Base-by-base conservation (phyloP, 1,140 invertebrate species). In the Anastrepha obliqua region DNA sequence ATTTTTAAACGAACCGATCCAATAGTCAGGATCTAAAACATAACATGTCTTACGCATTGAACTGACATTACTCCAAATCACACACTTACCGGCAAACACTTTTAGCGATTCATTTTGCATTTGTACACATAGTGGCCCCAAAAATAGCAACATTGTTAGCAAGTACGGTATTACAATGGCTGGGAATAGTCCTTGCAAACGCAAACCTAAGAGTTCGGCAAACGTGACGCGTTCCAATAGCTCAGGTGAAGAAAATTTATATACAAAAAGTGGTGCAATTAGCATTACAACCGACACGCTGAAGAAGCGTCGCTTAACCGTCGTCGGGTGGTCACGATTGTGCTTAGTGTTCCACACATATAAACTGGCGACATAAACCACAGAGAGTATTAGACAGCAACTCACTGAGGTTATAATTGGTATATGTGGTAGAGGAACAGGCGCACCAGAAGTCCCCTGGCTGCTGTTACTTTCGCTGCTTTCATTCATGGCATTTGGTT, bases 271-370 rank as follows among this genome's bases (percentile, higher is more conserved):
- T 67, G 97, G 97, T 20, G 97, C 96, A 67, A 98, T 90, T 67
- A 98, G 91, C 93, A 96, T 96, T 93, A 98, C 97, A 87, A 97
- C 93, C 88, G 96, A 96, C 0, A 98, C 97, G 94, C 97, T 98
- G 78, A 97, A 95, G 92, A 98, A 98, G 91, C 98, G 95, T 93
- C 95, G 96, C 91, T 97, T 98, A 89, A 99, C 98, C 3, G 96
- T 97, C n/a, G 96, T 95, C 7, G 97, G 97, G 94, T 98, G 97
- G 92, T 98, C 96, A 90, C 97, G 97, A 94, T 95, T 94, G 89
- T 96, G 94, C 89, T 95, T 95, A 42, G 95, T 95, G 89, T 95
- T 96, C 97, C 97, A 98, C 86, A 98, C 94, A 92, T 98, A 97
- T 67, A 98, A 95, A 93, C 97, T 98, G 39, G 95, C 96, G 87